phyloP scores from a whole-genome alignment of 2,113 vertebrate genomes.

The Poeciliopsis prolifica region DNA sequence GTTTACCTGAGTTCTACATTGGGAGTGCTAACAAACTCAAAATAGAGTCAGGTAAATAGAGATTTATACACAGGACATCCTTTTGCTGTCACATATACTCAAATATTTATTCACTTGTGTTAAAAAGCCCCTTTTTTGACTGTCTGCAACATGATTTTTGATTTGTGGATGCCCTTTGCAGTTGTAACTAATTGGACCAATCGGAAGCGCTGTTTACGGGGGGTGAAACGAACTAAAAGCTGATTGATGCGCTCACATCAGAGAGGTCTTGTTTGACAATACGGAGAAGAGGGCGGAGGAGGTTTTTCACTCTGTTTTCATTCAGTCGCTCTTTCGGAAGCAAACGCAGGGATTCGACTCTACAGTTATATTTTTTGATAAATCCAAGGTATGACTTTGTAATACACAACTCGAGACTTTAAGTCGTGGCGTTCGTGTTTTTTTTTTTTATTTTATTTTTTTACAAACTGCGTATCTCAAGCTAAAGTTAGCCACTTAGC shows the following conservation, averaged over 20 bases:
- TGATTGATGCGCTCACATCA: conserved; percentile 55
- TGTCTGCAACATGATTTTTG: background rate
- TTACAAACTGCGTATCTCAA: conserved; percentile 4
- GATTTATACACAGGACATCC: background rate
- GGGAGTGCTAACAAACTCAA: background rate
- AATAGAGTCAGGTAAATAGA: background rate
- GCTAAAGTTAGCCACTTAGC: conserved; percentile 16
- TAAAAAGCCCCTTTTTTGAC: background rate
- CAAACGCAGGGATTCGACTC: background rate
- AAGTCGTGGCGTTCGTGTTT: background rate
- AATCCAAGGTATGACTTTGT: conserved; percentile 28
- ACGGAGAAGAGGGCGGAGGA: background rate
- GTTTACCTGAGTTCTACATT: background rate
- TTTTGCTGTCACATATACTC: background rate
- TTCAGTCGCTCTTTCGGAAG: too few species aligned
- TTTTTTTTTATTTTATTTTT: too few species aligned
- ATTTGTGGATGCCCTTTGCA: conserved; percentile 12
- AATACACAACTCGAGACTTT: background rate
- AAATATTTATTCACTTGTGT: background rate
- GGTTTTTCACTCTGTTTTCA: conserved; percentile 3
- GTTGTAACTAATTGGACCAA: background rate
- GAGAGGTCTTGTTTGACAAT: conserved; percentile 51
- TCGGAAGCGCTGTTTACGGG: background rate
- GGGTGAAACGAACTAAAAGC: conserved; percentile 15
- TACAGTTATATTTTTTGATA: background rate